Base-by-base conservation (phyloP, 2,113 vertebrate species). In the Saimiri boliviensis region DNA sequence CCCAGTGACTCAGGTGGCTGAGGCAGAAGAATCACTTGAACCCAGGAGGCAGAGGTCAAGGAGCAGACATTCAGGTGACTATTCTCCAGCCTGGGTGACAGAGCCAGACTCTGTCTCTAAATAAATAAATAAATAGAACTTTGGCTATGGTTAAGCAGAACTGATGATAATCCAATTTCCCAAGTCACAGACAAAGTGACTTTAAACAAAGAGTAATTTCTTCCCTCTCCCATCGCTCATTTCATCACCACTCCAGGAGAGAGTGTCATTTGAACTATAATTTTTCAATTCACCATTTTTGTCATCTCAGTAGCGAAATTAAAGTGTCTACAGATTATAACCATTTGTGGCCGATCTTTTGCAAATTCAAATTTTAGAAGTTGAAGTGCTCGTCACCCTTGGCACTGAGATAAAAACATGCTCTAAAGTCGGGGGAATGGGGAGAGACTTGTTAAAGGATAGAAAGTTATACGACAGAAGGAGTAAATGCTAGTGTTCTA, bases 121-220 rank as follows among this genome's bases (percentile, higher is more conserved):
- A 63, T 32, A 63, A 63, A 63, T 63, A 63, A 63, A 63, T 63
- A 63, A 63, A 14, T 63, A 30, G 60, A 63, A 63, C 60, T 30
- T 63, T 63, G 83, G 27, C 58, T 95, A 45, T 71, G 16, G 73
- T 76, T 86, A 96, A 58, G 74, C 37, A 92, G 77, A 91, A 92
- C 17, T 91, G 58, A 81, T 52, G 63, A 85, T 52, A 71, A 68
- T 77, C 35, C 80, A 86, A 66, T 47, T 89, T 96, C 56, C n/a
- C 49, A 60, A 96, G 52, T 93, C 96, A 89, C 76, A 79, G 83
- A 83, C 54, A 82, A 97, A 92, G 21, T 32, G 30, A 32, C 83
- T 79, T 96, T 95, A 94, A 97, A 79, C 45, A 71, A 85, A 77
- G 30, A 86, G 71, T 74, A 84, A 70, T n/a, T 23, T 45, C 35